Base-by-base conservation (phyloP, 1,140 invertebrate species). In the Potamilus streckersoni region DNA sequence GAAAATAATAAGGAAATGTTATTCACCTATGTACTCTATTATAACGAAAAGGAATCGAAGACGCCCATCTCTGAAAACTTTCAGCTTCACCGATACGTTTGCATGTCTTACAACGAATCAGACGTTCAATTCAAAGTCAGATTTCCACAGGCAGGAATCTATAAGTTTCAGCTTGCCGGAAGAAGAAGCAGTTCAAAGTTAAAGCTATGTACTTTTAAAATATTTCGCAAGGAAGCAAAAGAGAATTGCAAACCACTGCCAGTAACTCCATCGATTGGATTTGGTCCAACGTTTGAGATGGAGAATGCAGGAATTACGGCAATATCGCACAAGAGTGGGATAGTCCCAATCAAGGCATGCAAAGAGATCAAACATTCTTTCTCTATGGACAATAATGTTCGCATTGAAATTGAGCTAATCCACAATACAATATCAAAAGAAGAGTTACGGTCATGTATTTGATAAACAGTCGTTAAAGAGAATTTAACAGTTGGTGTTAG, bases 131-230 rank as follows among this genome's bases (percentile, higher is more conserved):
- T 79, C 61, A 49, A 65, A 55, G 65, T 79, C 55, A 59, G 78
- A 31, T 73, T 79, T 55, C 78, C 78, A 6, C 16, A 49, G 19
- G 60, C 31, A 56, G 78, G 78, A 19, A 59, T 76, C 16, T 79
- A 69, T 55, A 75, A 76, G 19, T 38, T 79, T n/a, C 27, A 69
- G 66, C 55, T 79, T 20, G 67, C 23, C 65, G 70, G 78, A 59
- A 66, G 19, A 13, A 15, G 12, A 19, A 59, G 4, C 49, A 55
- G 58, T 61, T 59, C 57, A 6, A 55, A 66, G 19, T 38, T 38
- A 38, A 16, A 63, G 27, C 31, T 79, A 67, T 79, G 78, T 68
- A 55, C 60, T 61, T 79, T 79, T 20, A 79, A 76, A 65, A n/a
- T 79, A 17, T 31, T 62, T 49, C 76, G 78, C 63, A 67, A 79